These are phyloP conservation scores for Escarpia spicata DNA, from an alignment of 2,888 invertebrate genomes.

Conservation along the genomic window DNA sequence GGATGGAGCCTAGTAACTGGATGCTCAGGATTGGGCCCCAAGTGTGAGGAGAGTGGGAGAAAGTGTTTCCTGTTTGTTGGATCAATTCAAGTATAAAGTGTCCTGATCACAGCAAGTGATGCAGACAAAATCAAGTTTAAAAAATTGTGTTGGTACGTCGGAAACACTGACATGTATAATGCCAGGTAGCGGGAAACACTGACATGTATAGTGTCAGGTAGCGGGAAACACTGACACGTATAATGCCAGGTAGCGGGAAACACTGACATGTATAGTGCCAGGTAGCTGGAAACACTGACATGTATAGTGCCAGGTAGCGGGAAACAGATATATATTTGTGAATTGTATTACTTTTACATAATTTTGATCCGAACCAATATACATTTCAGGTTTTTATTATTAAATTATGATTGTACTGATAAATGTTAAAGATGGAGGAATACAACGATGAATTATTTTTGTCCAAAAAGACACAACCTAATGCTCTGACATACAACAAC, in stretches of 20 bases:
- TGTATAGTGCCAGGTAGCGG: not conserved
- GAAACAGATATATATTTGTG: not conserved
- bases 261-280: too few species aligned
- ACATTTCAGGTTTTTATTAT: not conserved
- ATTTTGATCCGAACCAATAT: not conserved
- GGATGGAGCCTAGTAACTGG: not conserved
- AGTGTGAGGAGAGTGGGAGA: not conserved
- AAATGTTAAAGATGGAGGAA: not conserved
- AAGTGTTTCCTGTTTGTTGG: not conserved
- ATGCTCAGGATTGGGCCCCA: not conserved
- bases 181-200: not conserved
- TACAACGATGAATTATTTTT: not conserved
- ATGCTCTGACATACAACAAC: not conserved
- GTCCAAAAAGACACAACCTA: not conserved
- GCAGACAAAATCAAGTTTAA: not conserved
- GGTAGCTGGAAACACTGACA: not conserved
- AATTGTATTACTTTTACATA: not conserved
- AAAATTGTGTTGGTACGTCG: not conserved
- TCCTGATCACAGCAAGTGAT: not conserved
- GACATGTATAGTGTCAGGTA: too few species aligned
- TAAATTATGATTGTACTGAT: not conserved
- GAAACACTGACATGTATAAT: not conserved
- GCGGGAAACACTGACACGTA: not conserved
- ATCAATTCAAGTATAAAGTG: not conserved
- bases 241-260: not conserved